Base-by-base conservation (phyloP, 1,140 invertebrate species). In the Coelopa frigida region DNA sequence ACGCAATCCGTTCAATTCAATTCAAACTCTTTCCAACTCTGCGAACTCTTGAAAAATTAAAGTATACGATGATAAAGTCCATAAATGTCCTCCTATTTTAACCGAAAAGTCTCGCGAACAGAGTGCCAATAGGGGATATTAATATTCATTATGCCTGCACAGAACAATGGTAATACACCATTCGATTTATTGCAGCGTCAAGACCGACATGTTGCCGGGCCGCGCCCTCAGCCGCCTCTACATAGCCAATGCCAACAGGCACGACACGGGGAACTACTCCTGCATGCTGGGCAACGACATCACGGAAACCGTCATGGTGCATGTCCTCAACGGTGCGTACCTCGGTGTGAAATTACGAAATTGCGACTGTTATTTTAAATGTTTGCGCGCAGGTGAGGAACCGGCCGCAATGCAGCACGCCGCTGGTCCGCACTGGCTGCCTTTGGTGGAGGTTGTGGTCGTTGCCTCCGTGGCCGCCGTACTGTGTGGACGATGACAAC, bases 221-320 rank as follows among this genome's bases (percentile, higher is more conserved):
- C 81, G 84, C 17, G 85, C 85, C 11, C 75, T 86, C 23, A 88
- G 85, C 44, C 75, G 83, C 14, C 77, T 91, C 36, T 87, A 86
- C 69, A 88, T 91, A 50, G 83, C 85, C 47, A 88, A 89, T 68
- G 86, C 87, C 22, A 81, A 84, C 58, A 79, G 80, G 52, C 79
- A 81, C 53, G 87, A 91, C 62, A 87, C 85, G n/a, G 87, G 87
- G 18, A 89, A 89, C 65, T 91, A 90, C 64, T 86, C 84, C 39
- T 91, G 87, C 57, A 78, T 82, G 17, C 71, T 89, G 43, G 82
- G 83, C 31, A 85, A 87, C 50, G 79, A 86, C 44, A 84, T 86
- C 8, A 77, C 80, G 20, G 84, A 84, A 21, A 76, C 76, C 18
- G 84, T 90, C 44, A 78, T 81, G 48, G 84, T 91, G 22, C 87